Evolutionary conservation across 2,113 vertebrate genomes (phyloP), one percentile per base, ranked within the genome.

Genomic region (Pagrus major): DNA sequence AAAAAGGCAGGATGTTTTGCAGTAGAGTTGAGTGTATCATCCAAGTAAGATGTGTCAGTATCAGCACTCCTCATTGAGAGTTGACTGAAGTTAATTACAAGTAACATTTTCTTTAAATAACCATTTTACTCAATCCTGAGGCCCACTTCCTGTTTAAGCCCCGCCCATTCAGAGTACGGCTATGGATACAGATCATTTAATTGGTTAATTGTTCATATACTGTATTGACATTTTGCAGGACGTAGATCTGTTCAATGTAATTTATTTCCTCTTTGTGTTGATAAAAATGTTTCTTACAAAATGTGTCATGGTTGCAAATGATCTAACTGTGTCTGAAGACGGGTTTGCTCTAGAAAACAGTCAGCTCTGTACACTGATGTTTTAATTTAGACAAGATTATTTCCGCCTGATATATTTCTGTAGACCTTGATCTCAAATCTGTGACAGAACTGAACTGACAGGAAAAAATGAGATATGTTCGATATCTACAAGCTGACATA

Each of bases 391-490:
- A 8, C 2, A 9, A 56, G 21, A 55, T 23, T 15, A 54, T 42
- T 18, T 33, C 16, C 10, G 9, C 10, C 21, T 33, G 4, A 41
- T 25, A 37, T 31, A 47, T 47, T 7, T 60, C 39, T n/a, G 42
- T 18, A 29, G 23, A 29, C 9, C 20, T 52, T 23, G 52, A 61
- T 29, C 52, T 46, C 2, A 39, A 44, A 37, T 67, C 37, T 54
- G 41, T 41, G 60, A 46, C 69, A 67, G 21, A 67, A 67, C 47
- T 23, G 25, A 78, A 55, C n/a, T 6, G 12, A 16, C 41, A 35
- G 6, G 21, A 65, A 15, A 33, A 42, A 69, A 69, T 84, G 25
- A 64, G 6, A 52, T 49, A 67, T 69, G 27, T 61, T 73, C 51
- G 25, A 35, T 61, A 20, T 35, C 35, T 67, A 41, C 16, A 35